Evolutionary conservation across 1,140 invertebrate species (phyloP).

Genomic region (Eurytemora carolleeae): DNA sequence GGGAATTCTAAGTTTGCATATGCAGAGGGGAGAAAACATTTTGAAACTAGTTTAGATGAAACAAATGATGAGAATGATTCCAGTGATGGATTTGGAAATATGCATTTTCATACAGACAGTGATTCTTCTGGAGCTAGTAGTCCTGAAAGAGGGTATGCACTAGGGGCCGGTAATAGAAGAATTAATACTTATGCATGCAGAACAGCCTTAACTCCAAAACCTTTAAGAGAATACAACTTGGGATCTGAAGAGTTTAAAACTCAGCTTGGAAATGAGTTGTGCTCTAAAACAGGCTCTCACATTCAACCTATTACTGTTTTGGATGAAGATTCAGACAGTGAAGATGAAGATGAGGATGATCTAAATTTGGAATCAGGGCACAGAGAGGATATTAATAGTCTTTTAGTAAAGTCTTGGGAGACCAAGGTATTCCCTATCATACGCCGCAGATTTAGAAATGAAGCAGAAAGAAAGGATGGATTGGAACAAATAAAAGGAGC

Average conservation of each 20-base stretch:
- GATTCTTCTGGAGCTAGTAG: slow-evolving; percentile 23
- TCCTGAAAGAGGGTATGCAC: neutral
- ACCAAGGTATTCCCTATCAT: slow-evolving; percentile 29
- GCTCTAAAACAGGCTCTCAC: neutral
- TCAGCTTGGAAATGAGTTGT: slow-evolving; percentile 18
- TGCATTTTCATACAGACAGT: slow-evolving; percentile 23
- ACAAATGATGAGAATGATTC: slow-evolving; percentile 16
- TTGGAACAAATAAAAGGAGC: slow-evolving; percentile 29
- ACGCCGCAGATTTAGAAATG: slow-evolving; percentile 27
- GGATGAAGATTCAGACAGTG: slow-evolving; percentile 23
- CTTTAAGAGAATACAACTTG: slow-evolving; percentile 23
- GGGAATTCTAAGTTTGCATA: no score
- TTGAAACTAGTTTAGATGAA: slow-evolving; percentile 18
- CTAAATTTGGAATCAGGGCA: neutral
- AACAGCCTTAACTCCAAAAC: slow-evolving; percentile 23
- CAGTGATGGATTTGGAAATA: slow-evolving; percentile 23
- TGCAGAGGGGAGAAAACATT: slow-evolving; percentile 18
- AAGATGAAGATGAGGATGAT: neutral
- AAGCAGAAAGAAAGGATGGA: slow-evolving; percentile 28
- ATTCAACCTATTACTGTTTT: neutral
- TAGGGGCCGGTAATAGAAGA: slow-evolving; percentile 21
- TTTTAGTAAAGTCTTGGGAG: slow-evolving; percentile 29
- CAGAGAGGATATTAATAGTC: slow-evolving; percentile 19
- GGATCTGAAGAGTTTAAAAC: slow-evolving; percentile 21
- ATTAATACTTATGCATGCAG: slow-evolving; percentile 23